phyloP scores from a whole-genome alignment of 53 echinoderm and acorn worm genomes.

The Astropecten irregularis region DNA sequence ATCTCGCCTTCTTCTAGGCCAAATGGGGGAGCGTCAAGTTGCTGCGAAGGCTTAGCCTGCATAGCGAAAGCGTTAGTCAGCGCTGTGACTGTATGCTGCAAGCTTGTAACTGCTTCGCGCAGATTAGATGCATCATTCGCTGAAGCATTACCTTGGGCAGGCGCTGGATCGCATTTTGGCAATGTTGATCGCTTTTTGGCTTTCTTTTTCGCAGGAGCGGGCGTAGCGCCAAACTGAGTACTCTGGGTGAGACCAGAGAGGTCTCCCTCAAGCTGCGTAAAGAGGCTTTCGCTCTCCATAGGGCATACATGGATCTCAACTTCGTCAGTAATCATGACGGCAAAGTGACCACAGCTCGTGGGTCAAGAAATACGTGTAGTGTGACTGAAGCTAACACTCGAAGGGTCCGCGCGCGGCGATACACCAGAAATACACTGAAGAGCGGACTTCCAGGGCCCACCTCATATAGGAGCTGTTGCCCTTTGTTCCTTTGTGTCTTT shows the following conservation, averaged over 20 bases:
- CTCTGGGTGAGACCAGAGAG: not conserved
- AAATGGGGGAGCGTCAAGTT: too few species aligned
- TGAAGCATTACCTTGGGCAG: not conserved
- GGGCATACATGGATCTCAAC: not conserved
- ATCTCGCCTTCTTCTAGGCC: too few species aligned
- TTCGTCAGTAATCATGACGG: not conserved
- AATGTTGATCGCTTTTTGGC: not conserved
- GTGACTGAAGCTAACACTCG: not conserved
- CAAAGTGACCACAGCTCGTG: not conserved
- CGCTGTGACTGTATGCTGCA: not conserved
- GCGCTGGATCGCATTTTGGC: not conserved
- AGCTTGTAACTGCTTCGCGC: too few species aligned
- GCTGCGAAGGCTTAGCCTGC: too few species aligned
- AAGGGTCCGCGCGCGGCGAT: not conserved
- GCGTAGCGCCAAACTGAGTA: not conserved
- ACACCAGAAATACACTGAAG: conserved; percentile 3
- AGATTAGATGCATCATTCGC: not conserved
- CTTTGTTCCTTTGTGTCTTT: too few species aligned
- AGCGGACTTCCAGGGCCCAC: too few species aligned
- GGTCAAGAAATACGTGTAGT: not conserved
- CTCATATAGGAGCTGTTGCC: too few species aligned
- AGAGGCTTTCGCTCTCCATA: not conserved
- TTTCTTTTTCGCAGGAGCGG: not conserved
- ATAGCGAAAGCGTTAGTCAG: not conserved
- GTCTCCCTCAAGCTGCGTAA: not conserved